These are phyloP conservation scores for Augochlora pura DNA, from an alignment of 1,140 invertebrate species.

Conservation along the genomic window DNA sequence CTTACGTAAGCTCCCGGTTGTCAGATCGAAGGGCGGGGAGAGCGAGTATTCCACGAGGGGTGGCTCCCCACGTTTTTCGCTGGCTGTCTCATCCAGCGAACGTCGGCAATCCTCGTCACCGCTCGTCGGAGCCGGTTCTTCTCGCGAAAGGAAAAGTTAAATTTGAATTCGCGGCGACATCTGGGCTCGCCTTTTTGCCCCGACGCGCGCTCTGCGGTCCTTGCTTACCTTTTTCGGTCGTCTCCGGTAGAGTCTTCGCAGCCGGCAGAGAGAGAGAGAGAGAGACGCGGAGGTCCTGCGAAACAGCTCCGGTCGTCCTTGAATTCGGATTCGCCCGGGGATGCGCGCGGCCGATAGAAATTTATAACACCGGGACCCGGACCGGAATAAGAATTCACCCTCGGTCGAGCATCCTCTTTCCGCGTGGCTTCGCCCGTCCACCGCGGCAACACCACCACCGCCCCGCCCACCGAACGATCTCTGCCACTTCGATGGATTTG, in stretches of 20 bases:
- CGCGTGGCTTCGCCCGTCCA: no score
- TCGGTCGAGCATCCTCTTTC: not conserved
- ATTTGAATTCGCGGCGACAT: slow-evolving; percentile 54
- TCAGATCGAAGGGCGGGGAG: slow-evolving; percentile 38
- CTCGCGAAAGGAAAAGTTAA: slow-evolving; percentile 56
- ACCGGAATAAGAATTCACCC: slow-evolving; percentile 50
- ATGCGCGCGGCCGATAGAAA: slow-evolving; percentile 50
- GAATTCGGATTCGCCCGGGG: slow-evolving; percentile 52
- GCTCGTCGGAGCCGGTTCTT: slow-evolving; percentile 44
- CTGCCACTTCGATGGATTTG: slow-evolving; percentile 11
- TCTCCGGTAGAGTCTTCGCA: not conserved
- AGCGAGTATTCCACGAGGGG: not conserved
- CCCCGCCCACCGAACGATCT: not conserved
- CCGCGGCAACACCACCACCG: no score
- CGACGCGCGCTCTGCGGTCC: no score
- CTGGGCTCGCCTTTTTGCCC: not conserved
- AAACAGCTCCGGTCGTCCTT: slow-evolving; percentile 26
- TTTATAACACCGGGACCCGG: slow-evolving; percentile 48
- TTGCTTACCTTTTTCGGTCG: not conserved
- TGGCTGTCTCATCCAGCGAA: slow-evolving; percentile 1
- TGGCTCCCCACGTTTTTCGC: slow-evolving; percentile 6
- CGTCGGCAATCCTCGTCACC: slow-evolving; percentile 24
- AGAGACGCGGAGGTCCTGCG: no score
- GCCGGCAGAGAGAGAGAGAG: no score
- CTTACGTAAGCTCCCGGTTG: slow-evolving; percentile 52